Conservation (phyloP, 2,888 invertebrate species). For the Griposia aprilina region DNA sequence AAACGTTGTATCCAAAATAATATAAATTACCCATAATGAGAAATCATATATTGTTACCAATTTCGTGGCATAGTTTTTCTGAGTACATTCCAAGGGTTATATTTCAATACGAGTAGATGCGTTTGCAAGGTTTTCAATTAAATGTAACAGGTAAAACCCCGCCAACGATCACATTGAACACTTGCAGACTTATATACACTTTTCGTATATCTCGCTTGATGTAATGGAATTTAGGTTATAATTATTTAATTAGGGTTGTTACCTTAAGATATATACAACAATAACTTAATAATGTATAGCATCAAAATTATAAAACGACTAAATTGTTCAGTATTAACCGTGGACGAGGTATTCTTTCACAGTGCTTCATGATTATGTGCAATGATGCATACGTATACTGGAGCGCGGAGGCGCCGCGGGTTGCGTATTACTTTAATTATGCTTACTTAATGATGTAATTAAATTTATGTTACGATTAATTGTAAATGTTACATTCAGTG, state of each 20-base stretch:
- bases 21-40: constrained; percentile 24
- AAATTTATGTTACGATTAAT: constrained; percentile 78
- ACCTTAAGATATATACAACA: constrained; percentile 46
- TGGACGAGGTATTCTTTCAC: constrained; percentile 74
- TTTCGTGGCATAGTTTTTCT: constrained; percentile 56
- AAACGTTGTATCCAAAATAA: constrained; percentile 31
- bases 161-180: constrained; percentile 22
- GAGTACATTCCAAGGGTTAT: constrained; percentile 64
- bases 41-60: constrained; percentile 59
- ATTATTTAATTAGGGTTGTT: constrained; percentile 52
- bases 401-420: constrained; percentile 66
- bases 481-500: constrained; percentile 84
- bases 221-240: constrained; percentile 56
- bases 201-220: constrained; percentile 40
- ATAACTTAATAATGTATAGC: constrained; percentile 60
- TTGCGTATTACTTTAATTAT: constrained; percentile 64
- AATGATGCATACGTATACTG: constrained; percentile 65
- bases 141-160: background rate
- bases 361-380: constrained; percentile 70
- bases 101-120: constrained; percentile 48
- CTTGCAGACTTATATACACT: constrained; percentile 42
- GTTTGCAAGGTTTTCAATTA: constrained; percentile 47
- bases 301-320: constrained; percentile 61
- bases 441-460: constrained; percentile 72
- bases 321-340: constrained; percentile 85